phyloP scores from a whole-genome alignment of 1,140 invertebrate species.

The Acyrthosiphon pisum region DNA sequence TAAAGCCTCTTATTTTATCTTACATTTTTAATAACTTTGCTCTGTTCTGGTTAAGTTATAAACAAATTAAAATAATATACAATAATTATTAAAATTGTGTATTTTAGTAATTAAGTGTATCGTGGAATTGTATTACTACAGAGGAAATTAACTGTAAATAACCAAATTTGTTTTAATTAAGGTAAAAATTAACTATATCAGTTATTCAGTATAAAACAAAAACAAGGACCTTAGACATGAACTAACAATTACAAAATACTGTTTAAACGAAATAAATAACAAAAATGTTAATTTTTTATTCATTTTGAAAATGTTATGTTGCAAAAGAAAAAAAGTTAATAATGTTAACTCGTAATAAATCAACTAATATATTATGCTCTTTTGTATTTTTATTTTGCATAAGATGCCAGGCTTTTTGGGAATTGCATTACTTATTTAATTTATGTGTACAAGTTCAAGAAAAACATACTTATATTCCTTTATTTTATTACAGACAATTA shows the following conservation, averaged over 20 bases:
- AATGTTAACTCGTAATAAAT: background rate
- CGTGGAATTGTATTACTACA: background rate
- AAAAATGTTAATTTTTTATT: background rate
- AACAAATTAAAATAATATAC: slow-evolving; percentile 20
- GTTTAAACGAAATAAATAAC: slow-evolving; percentile 4
- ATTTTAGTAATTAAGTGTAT: background rate
- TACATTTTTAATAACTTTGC: background rate
- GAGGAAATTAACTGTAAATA: slow-evolving; percentile 2
- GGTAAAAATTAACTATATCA: background rate
- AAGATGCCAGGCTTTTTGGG: background rate
- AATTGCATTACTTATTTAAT: slow-evolving; percentile 14
- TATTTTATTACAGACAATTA: slow-evolving; percentile 73
- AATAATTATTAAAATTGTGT: background rate
- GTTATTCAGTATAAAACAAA: background rate
- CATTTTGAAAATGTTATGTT: background rate
- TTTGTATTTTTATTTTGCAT: background rate
- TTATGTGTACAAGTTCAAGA: background rate
- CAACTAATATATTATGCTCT: background rate
- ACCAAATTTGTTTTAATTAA: background rate
- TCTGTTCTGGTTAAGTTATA: background rate
- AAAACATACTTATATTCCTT: background rate
- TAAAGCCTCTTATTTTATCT: slow-evolving; percentile 55
- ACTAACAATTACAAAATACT: background rate
- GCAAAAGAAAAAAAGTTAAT: background rate
- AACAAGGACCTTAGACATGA: background rate